Evolutionary conservation across 2,888 invertebrate species (phyloP).

Genomic region (Leptinotarsa juncta): DNA sequence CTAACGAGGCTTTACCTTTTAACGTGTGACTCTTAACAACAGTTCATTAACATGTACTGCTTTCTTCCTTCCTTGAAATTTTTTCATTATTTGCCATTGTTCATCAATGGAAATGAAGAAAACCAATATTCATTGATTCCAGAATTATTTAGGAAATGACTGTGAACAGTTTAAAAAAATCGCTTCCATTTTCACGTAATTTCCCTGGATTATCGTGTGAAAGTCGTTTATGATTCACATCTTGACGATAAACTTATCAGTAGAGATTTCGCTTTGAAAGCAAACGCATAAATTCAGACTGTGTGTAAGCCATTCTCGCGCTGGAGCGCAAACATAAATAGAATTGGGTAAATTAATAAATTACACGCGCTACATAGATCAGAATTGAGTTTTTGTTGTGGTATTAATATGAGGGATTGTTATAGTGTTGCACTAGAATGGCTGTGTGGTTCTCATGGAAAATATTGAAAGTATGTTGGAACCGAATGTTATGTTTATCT

Average conservation of each 20-base stretch:
- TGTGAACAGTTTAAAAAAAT: not conserved
- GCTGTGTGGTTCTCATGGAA: not conserved
- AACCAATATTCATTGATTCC: too few relatives aligned
- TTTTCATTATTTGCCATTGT: too few relatives aligned
- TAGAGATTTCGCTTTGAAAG: constrained; percentile 50
- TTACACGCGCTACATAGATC: constrained; percentile 38
- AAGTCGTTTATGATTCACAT: constrained; percentile 25
- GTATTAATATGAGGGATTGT: constrained; percentile 9
- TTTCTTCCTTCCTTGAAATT: too few relatives aligned
- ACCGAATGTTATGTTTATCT: too few relatives aligned
- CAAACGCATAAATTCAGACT: constrained; percentile 52
- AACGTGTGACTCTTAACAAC: too few relatives aligned
- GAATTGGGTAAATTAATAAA: constrained; percentile 53
- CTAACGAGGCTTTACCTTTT: too few relatives aligned
- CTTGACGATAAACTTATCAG: constrained; percentile 15
- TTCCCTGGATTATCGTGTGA: not conserved
- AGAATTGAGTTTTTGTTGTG: constrained; percentile 22
- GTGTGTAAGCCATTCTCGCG: constrained; percentile 35
- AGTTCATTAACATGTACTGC: too few relatives aligned
- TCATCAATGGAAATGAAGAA: too few relatives aligned
- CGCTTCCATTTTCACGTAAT: not conserved
- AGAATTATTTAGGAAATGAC: not conserved
- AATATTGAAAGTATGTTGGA: too few relatives aligned
- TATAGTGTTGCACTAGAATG: not conserved
- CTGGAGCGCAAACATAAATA: constrained; percentile 47